A percentile compares a stretch with the other conserved stretches of the same genome.
These are phyloP conservation scores for Phoebastria nigripes DNA, from an alignment of 2,797 vertebrate species.

Conservation along the genomic window DNA sequence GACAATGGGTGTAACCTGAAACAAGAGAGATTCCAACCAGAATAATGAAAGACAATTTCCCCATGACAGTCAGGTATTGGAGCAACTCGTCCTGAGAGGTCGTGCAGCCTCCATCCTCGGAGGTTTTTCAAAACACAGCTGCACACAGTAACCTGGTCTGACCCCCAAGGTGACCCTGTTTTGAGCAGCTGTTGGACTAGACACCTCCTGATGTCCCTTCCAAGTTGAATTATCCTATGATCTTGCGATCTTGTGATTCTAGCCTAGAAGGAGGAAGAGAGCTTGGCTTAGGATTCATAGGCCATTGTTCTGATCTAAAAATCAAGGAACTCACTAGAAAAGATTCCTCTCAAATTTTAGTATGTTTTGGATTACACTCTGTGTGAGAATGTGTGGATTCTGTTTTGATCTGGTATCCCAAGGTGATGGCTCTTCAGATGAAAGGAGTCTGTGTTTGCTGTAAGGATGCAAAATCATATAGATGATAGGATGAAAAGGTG, in stretches of 20 bases:
- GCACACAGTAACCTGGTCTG: background rate
- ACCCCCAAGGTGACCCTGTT: background rate
- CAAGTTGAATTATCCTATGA: background rate
- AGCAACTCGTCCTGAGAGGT: rapidly evolving
- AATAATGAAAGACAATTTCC: background rate
- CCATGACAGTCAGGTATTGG: rapidly evolving
- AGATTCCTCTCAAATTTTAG: background rate
- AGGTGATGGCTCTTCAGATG: background rate
- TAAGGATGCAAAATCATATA: background rate
- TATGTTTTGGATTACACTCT: background rate
- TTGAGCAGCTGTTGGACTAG: background rate
- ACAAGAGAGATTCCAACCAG: background rate
- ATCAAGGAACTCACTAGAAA: background rate
- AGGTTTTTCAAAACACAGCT: background rate
- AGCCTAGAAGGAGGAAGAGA: background rate
- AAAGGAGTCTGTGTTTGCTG: background rate
- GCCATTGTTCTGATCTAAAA: background rate
- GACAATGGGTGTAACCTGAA: background rate
- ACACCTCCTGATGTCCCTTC: background rate
- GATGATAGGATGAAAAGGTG: background rate
- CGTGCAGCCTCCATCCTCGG: background rate
- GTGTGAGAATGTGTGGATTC: background rate
- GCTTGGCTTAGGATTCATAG: background rate
- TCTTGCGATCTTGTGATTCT: background rate
- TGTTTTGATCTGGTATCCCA: background rate